These are phyloP conservation scores for Mirza zaza DNA, from an alignment of 2,113 vertebrate species.

Conservation along the genomic window DNA sequence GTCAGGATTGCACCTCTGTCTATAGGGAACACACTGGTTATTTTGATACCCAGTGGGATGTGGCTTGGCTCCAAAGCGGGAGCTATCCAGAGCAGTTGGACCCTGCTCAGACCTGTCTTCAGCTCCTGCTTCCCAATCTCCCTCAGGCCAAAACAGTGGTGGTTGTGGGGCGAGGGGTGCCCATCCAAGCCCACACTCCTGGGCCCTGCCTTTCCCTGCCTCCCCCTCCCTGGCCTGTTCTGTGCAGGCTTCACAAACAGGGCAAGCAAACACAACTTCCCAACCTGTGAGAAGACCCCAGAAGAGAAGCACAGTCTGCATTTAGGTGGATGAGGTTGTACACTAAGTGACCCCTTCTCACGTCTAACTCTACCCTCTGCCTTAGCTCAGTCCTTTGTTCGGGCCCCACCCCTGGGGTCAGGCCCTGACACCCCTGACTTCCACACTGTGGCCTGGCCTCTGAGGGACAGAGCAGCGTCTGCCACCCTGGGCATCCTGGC, in stretches of 20 bases:
- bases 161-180: background rate
- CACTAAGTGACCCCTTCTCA: background rate
- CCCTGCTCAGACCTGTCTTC: conserved; percentile 60
- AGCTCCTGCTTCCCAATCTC: background rate
- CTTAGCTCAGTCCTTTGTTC: background rate
- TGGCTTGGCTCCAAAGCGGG: conserved; percentile 43
- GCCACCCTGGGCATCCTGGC: background rate
- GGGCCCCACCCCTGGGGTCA: background rate
- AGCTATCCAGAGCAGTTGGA: background rate
- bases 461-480: background rate
- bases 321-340: background rate
- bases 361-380: background rate
- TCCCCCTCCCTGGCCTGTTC: background rate
- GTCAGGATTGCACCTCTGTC: background rate
- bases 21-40: background rate
- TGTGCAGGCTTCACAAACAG: background rate
- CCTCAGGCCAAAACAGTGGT: background rate
- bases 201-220: background rate
- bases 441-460: background rate
- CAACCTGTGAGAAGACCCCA: background rate
- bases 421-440: background rate
- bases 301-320: background rate
- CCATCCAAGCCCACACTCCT: background rate
- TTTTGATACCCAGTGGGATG: background rate
- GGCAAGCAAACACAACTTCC: background rate